These are phyloP conservation scores for Pseudorhombus dupliciocellatus DNA, from an alignment of 2,113 vertebrate genomes.

Conservation along the genomic window DNA sequence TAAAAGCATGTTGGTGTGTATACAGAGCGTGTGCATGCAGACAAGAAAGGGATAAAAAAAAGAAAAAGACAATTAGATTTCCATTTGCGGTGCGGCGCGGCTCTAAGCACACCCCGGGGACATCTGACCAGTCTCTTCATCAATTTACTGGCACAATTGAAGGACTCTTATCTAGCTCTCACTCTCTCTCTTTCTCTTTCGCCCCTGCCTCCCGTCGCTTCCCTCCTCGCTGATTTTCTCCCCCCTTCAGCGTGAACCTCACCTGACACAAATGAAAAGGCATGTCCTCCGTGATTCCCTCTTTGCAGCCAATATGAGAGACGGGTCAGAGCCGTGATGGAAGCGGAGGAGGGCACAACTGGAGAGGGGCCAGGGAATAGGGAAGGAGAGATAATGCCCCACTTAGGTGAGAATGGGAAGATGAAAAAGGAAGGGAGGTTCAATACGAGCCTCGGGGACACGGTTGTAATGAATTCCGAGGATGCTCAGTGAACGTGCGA, in stretches of 20 bases:
- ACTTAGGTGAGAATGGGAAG: conserved; percentile 42
- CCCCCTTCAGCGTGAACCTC: conserved; percentile 40
- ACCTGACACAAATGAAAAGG: conserved; percentile 71
- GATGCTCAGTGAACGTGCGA: background rate
- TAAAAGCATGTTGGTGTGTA: conserved; percentile 9
- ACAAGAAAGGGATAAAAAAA: conserved; percentile 8
- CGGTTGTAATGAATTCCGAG: conserved; percentile 9
- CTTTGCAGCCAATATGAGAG: conserved; percentile 13
- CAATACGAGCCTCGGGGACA: conserved; percentile 6
- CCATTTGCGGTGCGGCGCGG: conserved; percentile 46
- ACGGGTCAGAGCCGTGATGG: conserved; percentile 31
- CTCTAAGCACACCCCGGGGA: conserved; percentile 57
- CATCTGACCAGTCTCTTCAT: conserved; percentile 68
- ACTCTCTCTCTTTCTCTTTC: conserved; percentile 9
- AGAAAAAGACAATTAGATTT: conserved; percentile 45
- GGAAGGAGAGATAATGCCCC: conserved; percentile 47
- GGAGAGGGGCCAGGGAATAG: conserved; percentile 26
- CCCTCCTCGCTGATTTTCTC: conserved; percentile 14
- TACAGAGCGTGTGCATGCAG: background rate
- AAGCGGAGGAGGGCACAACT: conserved; percentile 48
- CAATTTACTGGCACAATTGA: conserved; percentile 56
- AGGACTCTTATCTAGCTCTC: conserved; percentile 17
- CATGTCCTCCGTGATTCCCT: conserved; percentile 56
- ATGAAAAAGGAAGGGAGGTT: conserved; percentile 10
- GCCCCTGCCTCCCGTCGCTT: background rate